These are phyloP conservation scores for Tethea ocularis DNA, from an alignment of 2,888 invertebrate genomes.

Conservation along the genomic window DNA sequence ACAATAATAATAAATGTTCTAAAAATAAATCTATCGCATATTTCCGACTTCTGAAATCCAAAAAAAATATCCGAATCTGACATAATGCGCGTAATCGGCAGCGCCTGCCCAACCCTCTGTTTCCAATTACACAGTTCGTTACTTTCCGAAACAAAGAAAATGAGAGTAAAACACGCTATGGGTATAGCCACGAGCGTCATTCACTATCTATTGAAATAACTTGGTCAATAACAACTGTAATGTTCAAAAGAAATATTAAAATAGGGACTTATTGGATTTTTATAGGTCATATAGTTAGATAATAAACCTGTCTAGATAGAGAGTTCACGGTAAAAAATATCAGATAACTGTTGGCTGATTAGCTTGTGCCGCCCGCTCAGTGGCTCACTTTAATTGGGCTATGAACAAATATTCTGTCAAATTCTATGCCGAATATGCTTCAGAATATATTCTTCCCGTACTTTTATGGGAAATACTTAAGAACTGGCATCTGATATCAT, in stretches of 20 bases:
- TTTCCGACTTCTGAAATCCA: constrained; percentile 34
- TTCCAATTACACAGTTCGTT: constrained; percentile 78
- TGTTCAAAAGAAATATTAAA: neutral
- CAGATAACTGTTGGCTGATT: too few relatives aligned
- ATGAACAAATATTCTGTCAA: too few relatives aligned
- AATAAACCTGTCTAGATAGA: too few relatives aligned
- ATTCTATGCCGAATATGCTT: too few relatives aligned
- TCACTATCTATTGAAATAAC: constrained; percentile 7
- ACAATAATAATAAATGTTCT: neutral
- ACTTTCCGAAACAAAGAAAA: constrained; percentile 71
- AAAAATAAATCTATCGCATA: neutral
- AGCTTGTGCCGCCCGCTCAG: too few relatives aligned
- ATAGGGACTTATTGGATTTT: neutral
- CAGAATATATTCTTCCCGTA: too few relatives aligned
- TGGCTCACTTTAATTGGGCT: too few relatives aligned
- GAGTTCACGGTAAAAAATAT: too few relatives aligned
- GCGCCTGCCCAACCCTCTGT: constrained; percentile 58
- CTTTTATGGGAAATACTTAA: too few relatives aligned
- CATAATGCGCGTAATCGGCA: constrained; percentile 41
- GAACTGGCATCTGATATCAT: too few relatives aligned
- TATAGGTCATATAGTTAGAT: neutral
- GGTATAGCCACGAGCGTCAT: constrained; percentile 44
- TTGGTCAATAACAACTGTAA: neutral
- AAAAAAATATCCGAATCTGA: constrained; percentile 40
- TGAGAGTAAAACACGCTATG: constrained; percentile 60